These are phyloP conservation scores for Drosophila pallidifrons DNA, from an alignment of 1,140 invertebrate species.

Conservation along the genomic window DNA sequence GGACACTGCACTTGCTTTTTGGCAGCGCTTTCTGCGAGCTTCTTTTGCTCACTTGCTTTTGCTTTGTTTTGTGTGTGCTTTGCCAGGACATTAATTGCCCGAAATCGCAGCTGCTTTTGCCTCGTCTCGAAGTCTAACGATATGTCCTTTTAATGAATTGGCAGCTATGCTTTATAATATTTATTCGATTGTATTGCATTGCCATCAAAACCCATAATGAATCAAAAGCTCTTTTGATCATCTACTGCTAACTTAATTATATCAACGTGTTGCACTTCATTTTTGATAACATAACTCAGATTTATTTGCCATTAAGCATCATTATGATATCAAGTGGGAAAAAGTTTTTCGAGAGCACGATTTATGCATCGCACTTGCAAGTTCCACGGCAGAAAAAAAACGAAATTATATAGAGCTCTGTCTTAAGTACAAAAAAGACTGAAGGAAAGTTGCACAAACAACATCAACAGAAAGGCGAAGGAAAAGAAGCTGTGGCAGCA, in stretches of 20 bases:
- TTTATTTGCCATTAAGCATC: slow-evolving; percentile 70
- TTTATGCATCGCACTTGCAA: slow-evolving; percentile 61
- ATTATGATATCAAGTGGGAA: slow-evolving; percentile 52
- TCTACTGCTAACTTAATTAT: slow-evolving; percentile 11
- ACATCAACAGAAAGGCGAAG: neutral
- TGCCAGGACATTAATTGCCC: slow-evolving; percentile 55
- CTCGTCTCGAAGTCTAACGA: slow-evolving; percentile 21
- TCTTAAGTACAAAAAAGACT: slow-evolving; percentile 13
- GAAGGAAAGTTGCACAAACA: slow-evolving; percentile 17
- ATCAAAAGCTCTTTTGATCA: slow-evolving; percentile 19
- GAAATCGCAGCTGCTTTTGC: slow-evolving; percentile 27
- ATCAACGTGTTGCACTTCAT: slow-evolving; percentile 54
- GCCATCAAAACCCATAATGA: slow-evolving; percentile 32
- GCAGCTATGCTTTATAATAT: slow-evolving; percentile 39
- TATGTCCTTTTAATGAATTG: slow-evolving; percentile 66
- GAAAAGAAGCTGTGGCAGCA: neutral
- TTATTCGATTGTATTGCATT: slow-evolving; percentile 17
- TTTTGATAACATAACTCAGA: slow-evolving; percentile 68
- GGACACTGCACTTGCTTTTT: slow-evolving; percentile 12
- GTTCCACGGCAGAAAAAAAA: slow-evolving; percentile 27
- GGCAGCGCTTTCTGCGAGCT: slow-evolving; percentile 15
- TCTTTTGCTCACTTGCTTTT: slow-evolving; percentile 21
- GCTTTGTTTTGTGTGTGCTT: slow-evolving; percentile 30
- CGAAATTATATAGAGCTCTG: slow-evolving; percentile 38
- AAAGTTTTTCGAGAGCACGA: slow-evolving; percentile 69